Conservation (phyloP, 2,113 vertebrate species). For the Regulus satrapa region DNA sequence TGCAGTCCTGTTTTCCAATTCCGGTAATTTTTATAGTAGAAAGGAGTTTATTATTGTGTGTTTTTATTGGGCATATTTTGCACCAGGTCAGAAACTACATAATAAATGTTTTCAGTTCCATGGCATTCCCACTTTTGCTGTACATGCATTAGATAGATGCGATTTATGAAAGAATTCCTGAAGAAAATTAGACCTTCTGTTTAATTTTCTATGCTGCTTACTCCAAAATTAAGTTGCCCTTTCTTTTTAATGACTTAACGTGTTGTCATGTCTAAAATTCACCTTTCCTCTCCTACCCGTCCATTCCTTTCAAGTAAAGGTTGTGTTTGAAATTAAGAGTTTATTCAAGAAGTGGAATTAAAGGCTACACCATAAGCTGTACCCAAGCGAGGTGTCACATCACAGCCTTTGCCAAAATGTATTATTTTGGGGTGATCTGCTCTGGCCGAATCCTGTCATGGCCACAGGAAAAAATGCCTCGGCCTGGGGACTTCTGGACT, state of each 20-base stretch:
- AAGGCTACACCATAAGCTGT: not conserved
- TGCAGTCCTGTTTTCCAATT: not conserved
- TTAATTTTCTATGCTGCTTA: constrained; percentile 24
- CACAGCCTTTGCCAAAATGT: not conserved
- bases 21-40: not conserved
- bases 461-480: not conserved
- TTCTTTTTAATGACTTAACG: not conserved
- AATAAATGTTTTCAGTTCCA: not conserved
- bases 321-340: not conserved
- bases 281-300: not conserved
- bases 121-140: not conserved
- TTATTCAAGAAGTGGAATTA: not conserved
- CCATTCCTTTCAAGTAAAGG: not conserved
- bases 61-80: constrained; percentile 29
- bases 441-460: not conserved
- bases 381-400: rapidly evolving
- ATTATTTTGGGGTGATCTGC: not conserved
- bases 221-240: not conserved
- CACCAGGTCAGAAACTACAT: not conserved
- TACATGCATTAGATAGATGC: not conserved
- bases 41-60: not conserved
- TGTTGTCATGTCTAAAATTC: not conserved
- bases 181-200: not conserved
- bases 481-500: rapidly evolving
- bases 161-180: not conserved